These are phyloP conservation scores for Sycophila texana DNA, from an alignment of 2,888 invertebrate species.

Conservation along the genomic window DNA sequence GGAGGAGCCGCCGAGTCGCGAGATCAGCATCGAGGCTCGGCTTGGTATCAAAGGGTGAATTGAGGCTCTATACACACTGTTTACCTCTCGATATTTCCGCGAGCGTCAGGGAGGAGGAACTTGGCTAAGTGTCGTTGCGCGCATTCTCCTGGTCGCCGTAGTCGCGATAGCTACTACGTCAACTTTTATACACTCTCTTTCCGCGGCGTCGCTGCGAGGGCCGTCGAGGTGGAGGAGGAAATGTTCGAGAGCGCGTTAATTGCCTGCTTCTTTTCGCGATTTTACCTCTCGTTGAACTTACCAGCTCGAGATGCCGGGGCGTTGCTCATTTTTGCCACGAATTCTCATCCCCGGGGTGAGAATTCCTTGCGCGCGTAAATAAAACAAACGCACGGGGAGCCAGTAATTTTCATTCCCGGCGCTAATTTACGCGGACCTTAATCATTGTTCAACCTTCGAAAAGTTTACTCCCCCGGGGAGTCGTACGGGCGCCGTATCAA, in stretches of 20 bases:
- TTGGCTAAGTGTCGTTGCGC: slow-evolving; percentile 1
- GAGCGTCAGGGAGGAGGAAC: neutral
- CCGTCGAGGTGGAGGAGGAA: neutral
- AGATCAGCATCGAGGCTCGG: slow-evolving; percentile 24
- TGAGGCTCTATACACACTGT: neutral
- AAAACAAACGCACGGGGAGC: neutral
- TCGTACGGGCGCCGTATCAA: neutral
- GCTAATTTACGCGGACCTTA: slow-evolving; percentile 1
- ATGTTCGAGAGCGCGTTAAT: neutral
- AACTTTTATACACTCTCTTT: neutral
- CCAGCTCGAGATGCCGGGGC: too few species aligned
- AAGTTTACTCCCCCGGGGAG: neutral
- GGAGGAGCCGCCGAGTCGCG: neutral
- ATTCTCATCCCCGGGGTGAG: too few species aligned
- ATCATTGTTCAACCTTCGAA: neutral
- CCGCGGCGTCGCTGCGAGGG: neutral
- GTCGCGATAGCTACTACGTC: slow-evolving; percentile 27
- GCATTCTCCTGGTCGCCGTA: slow-evolving; percentile 10
- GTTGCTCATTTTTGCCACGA: too few species aligned
- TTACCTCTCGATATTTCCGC: slow-evolving; percentile 5
- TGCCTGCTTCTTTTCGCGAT: neutral
- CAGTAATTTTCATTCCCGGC: neutral
- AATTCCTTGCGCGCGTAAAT: neutral
- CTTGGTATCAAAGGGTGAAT: slow-evolving; percentile 13
- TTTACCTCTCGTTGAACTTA: too few species aligned